Base-by-base conservation (phyloP, 2,888 invertebrate species). In the Frankliniella intonsa region DNA sequence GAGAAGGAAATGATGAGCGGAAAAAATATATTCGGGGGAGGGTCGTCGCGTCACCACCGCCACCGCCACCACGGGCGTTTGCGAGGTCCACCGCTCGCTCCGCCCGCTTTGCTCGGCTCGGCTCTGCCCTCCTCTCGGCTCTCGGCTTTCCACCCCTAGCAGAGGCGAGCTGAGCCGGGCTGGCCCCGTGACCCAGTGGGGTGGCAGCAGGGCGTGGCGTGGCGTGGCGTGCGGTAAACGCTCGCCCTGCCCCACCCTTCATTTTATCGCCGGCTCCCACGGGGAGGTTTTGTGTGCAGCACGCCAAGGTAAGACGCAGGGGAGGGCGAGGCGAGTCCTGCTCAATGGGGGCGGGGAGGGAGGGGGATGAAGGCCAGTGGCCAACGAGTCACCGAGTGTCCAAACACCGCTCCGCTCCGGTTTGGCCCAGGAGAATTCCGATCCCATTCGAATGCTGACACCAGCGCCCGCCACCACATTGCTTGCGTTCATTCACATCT, bases 121-220 rank as follows among this genome's bases (percentile, higher is more conserved):
- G 38, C 14, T 17, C 55, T 2, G 55, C 55, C 55, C 55, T 55
- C 55, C 12, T 51, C 38, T 38, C 38, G 38, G 38, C 17, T 11
- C 55, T 55, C 55, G 55, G 19, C 19, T 7, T 19, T 19, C 19
- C 55, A 55, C 55, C 55, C 17, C 55, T 55, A 55, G 55, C 55
- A 14, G 14, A 14, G 12, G 55, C 17, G 17, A 55, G 55, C 69
- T 7, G 69, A 69, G 69, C 69, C 25, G 22, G 14, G 14, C 17
- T 55, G 69, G 69, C 69, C 69, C 69, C 22, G 69, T 76, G 25
- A 76, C 69, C 69, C 69, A 76, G 69, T 69, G 55, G 22, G 5
- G 25, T 76, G 22, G 12, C 25, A 76, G 25, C 25, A 25, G 25
- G 69, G 69, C 22, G 11, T 76, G 69, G 69, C 22, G 69, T 8